These are phyloP conservation scores for Clostera curtula DNA, from an alignment of 2,888 invertebrate species.

Conservation along the genomic window DNA sequence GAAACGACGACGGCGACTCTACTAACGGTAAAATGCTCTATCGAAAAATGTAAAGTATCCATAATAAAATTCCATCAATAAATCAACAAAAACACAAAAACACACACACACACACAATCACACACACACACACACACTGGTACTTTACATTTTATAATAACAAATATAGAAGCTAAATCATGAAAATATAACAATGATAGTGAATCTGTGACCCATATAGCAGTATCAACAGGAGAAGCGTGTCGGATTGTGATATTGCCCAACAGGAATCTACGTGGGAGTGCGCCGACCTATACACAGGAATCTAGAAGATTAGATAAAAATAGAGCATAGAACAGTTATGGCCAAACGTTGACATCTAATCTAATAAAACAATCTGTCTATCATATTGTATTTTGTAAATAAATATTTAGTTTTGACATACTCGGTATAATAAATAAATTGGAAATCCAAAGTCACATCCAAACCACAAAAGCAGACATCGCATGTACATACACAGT, in stretches of 20 bases:
- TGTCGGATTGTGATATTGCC: neutral
- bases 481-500: neutral
- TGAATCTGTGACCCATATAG: slow-evolving; percentile 1
- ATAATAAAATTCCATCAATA: no score
- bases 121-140: no score
- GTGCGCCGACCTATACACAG: slow-evolving; percentile 1
- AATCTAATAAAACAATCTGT: no score
- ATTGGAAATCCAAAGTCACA: neutral
- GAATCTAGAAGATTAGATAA: neutral
- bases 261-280: slow-evolving; percentile 1
- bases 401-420: no score
- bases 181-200: slow-evolving; percentile 1
- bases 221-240: neutral
- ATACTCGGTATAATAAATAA: neutral
- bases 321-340: neutral
- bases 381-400: no score
- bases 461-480: neutral
- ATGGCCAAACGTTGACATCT: no score
- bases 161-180: neutral
- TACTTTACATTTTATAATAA: no score
- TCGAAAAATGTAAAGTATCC: no score
- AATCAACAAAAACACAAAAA: no score
- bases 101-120: no score
- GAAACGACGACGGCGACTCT: no score
- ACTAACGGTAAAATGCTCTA: no score